phyloP scores from a whole-genome alignment of 2,113 vertebrate species.

The Cheilinus undulatus region DNA sequence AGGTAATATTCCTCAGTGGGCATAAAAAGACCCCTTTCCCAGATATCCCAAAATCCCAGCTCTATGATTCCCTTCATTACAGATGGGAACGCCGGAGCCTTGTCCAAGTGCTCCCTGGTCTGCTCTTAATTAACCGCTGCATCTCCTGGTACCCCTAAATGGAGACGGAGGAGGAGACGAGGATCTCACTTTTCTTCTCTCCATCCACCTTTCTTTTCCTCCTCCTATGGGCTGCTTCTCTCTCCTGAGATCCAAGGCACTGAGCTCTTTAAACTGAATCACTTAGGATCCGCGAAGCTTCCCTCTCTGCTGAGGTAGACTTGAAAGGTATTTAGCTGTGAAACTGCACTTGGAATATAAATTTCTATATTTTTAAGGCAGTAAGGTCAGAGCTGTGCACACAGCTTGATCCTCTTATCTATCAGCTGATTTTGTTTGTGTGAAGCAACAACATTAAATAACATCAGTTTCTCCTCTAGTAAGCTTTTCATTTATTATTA shows the following conservation, averaged over 20 bases:
- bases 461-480: too few relatives aligned
- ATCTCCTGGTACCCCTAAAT: constrained; percentile 69
- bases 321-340: constrained; percentile 26
- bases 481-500: too few relatives aligned
- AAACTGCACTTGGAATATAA: constrained; percentile 32
- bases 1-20: constrained; percentile 77
- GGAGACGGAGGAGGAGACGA: constrained; percentile 50
- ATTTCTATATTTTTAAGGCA: constrained; percentile 23
- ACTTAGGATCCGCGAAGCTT: constrained; percentile 36
- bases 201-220: constrained; percentile 45
- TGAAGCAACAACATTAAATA: too few relatives aligned
- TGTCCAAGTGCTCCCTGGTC: constrained; percentile 82
- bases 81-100: constrained; percentile 69
- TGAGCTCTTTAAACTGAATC: constrained; percentile 66
- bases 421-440: too few relatives aligned
- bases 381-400: background rate
- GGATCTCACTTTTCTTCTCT: constrained; percentile 47
- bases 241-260: constrained; percentile 52
- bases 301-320: constrained; percentile 40
- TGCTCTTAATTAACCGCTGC: constrained; percentile 78
- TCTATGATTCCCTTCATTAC: constrained; percentile 86
- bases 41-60: constrained; percentile 83
- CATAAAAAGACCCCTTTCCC: constrained; percentile 69
- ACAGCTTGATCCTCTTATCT: too few relatives aligned
- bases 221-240: constrained; percentile 33